Base-by-base conservation (phyloP, 2,888 invertebrate genomes). In the Diadegma fenestrale region DNA sequence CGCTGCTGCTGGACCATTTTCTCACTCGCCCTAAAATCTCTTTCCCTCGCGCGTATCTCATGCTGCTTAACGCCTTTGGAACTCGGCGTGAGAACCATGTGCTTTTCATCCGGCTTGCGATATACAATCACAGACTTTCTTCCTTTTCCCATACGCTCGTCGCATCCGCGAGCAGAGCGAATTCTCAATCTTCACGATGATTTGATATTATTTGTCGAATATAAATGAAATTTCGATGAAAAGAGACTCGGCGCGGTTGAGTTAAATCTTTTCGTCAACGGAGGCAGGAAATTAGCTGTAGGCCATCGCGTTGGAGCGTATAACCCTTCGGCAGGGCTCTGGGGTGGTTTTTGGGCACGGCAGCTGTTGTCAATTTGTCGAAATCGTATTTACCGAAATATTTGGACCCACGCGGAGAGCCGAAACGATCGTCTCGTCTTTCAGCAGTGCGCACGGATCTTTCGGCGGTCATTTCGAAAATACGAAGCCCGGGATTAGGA, bases 331-430 rank as follows among this genome's bases (percentile, higher is more conserved):
- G 58, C 68, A 63, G 54, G 10, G 22, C 33, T 10, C 61, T 17
- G 19, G 64, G 72, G 14, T 66, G 77, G 78, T 22, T 72, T 79
- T 79, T 81, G 54, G 43, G 45, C n/a, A n/a, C 61, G 76, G 75
- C 90, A 90, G 90, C 90, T 90, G 90, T 75, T 88, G 87, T 88
- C 88, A 84, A 90, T 90, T 90, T 88, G 89, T 89, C 88, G 87
- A 82, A 77, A 54, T 54, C 64, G 68, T 30, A 80, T 84, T 86
- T 82, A 86, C 82, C 82, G 86, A 83, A 85, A 85, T 85, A 82
- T 85, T 85, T 82, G 73, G 77, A 80, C 76, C 80, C 19, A 80
- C 48, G 43, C 48, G 43, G 77, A 14, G 58, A 41, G 43, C 26
- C 68, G 72, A 48, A 75, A 82, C 63, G 69, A 37, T 45, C 78